These are phyloP conservation scores for Helicoverpa assulta DNA, from an alignment of 2,888 invertebrate species.

Conservation along the genomic window DNA sequence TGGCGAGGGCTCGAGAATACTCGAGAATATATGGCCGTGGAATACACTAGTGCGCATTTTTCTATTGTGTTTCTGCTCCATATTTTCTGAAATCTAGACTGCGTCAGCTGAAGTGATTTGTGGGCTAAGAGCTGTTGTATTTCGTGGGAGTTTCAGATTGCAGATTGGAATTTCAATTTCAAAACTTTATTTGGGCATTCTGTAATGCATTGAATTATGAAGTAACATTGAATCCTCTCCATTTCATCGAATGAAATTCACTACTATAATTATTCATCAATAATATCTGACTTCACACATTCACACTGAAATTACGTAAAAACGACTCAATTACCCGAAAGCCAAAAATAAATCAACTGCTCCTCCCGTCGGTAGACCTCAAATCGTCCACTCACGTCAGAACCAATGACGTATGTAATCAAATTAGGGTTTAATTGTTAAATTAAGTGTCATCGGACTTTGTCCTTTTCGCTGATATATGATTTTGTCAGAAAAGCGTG, in stretches of 20 bases:
- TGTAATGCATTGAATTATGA: neutral
- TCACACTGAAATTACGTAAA: conserved; percentile 3
- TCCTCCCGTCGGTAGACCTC: conserved; percentile 49
- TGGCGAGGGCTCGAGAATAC: conserved; percentile 64
- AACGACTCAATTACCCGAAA: conserved; percentile 17
- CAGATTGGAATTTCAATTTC: conserved; percentile 27
- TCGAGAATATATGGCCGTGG: conserved; percentile 48
- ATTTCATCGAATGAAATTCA: neutral
- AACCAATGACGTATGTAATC: conserved; percentile 86
- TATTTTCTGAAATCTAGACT: conserved; percentile 48
- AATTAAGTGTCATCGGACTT: conserved; percentile 85
- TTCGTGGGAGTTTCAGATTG: conserved; percentile 7
- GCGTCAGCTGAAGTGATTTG: conserved; percentile 47
- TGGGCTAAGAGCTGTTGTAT: conserved; percentile 18
- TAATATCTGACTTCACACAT: neutral
- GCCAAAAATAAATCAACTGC: conserved; percentile 45
- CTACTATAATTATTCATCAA: neutral
- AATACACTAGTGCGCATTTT: conserved; percentile 31
- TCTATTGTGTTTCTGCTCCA: conserved; percentile 52
- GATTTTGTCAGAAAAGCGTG: conserved; percentile 82
- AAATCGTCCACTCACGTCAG: conserved; percentile 63
- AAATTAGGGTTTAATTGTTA: conserved; percentile 88
- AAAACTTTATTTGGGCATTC: conserved; percentile 2
- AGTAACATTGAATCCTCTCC: no score
- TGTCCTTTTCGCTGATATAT: conserved; percentile 85